Percentiles rank a stretch among this genome's conserved stretches.
Conservation (phyloP, 2,888 invertebrate genomes). For the Baccha elongata region DNA sequence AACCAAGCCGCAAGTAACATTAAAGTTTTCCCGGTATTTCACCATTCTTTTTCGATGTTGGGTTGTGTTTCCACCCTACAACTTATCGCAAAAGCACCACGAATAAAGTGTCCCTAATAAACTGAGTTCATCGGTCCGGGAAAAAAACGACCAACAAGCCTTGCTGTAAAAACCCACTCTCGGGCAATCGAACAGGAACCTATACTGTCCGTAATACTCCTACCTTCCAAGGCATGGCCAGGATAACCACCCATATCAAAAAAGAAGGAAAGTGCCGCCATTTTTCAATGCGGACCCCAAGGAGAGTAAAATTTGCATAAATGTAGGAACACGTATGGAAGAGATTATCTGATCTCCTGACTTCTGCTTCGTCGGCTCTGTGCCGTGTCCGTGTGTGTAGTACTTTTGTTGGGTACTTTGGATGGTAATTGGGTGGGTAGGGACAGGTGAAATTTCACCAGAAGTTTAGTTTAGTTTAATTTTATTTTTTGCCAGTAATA, state of each 20-base stretch:
- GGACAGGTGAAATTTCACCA: conserved; percentile 18
- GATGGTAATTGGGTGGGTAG: no score
- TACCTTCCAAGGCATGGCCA: background rate
- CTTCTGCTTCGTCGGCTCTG: conserved; percentile 53
- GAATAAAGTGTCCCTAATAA: conserved; percentile 67
- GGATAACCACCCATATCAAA: conserved; percentile 19
- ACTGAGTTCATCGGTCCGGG: conserved; percentile 51
- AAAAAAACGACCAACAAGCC: background rate
- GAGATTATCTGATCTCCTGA: conserved; percentile 73
- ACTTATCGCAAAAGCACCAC: conserved; percentile 51
- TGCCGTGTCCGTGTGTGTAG: conserved; percentile 32
- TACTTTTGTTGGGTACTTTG: conserved; percentile 5
- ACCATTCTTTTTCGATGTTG: background rate
- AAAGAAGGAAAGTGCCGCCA: conserved; percentile 51
- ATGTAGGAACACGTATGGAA: conserved; percentile 71
- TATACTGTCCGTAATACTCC: background rate
- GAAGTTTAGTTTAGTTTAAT: background rate
- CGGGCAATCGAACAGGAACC: conserved; percentile 29
- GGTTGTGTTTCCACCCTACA: conserved; percentile 21
- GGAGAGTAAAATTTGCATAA: conserved; percentile 63
- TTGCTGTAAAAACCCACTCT: conserved; percentile 30
- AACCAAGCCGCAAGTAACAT: conserved; percentile 69
- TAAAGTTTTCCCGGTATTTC: conserved; percentile 34
- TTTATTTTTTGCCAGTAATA: no score
- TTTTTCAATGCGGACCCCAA: conserved; percentile 46